phyloP scores from a whole-genome alignment of 2,797 vertebrate genomes.

The Poecilia velifera region DNA sequence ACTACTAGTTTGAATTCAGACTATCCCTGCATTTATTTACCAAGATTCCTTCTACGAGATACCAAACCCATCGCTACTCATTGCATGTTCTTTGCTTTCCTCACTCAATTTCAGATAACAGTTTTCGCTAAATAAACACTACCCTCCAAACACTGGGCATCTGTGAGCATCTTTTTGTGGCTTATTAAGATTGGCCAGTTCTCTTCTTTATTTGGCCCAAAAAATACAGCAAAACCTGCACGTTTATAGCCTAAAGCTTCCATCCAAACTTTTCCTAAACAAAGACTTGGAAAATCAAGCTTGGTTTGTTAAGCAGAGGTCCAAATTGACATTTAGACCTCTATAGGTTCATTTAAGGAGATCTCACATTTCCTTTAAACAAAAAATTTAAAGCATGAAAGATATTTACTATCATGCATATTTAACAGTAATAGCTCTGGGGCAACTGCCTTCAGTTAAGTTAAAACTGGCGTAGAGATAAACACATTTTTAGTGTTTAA shows the following conservation, averaged over 20 bases:
- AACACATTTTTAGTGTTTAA: background rate
- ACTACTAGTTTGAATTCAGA: background rate
- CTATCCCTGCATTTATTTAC: background rate
- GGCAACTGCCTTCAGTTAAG: background rate
- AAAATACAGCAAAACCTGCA: background rate
- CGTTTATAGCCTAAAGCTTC: background rate
- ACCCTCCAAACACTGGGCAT: background rate
- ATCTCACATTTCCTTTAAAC: background rate
- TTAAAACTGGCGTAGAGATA: background rate
- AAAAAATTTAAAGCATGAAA: background rate
- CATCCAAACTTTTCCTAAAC: background rate
- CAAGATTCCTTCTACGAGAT: background rate
- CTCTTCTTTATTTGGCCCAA: background rate
- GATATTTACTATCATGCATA: background rate
- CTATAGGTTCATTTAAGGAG: background rate
- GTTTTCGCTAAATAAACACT: background rate
- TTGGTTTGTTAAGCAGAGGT: background rate
- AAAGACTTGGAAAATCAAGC: background rate
- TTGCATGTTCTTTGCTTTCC: background rate
- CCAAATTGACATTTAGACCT: background rate
- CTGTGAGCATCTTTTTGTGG: background rate
- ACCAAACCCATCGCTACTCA: background rate
- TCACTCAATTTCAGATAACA: constrained; percentile 4
- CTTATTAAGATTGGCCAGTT: background rate
- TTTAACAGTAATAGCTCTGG: background rate